Conservation (phyloP, 2,797 vertebrate species). For the Anisognathus igniventris region DNA sequence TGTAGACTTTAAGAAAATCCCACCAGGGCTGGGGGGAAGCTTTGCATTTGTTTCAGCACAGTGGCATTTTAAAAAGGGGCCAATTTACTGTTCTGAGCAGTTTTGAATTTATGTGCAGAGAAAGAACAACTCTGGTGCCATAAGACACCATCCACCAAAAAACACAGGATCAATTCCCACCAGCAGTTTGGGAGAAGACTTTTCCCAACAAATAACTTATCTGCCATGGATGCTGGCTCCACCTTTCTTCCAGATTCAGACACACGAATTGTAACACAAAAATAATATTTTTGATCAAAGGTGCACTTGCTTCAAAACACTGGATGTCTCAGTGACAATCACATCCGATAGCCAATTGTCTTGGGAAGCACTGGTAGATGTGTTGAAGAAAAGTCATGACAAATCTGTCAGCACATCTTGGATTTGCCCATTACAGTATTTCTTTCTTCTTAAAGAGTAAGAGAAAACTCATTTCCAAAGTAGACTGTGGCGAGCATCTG, state of each 20-base stretch:
- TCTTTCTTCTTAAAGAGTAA: not conserved
- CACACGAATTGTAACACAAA: not conserved
- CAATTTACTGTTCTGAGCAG: not conserved
- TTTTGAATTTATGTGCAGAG: not conserved
- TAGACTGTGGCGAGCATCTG: not conserved
- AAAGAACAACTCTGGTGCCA: not conserved
- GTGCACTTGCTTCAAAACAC: not conserved
- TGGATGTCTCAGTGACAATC: not conserved
- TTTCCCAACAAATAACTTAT: not conserved
- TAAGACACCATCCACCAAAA: not conserved
- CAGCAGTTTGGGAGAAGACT: not conserved
- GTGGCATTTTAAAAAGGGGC: not conserved
- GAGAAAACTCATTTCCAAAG: not conserved
- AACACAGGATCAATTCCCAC: not conserved
- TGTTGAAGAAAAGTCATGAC: not conserved
- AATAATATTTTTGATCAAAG: not conserved
- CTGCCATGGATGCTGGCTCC: not conserved
- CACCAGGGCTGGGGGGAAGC: not conserved
- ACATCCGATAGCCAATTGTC: not conserved
- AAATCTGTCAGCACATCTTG: not conserved
- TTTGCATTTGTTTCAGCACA: not conserved
- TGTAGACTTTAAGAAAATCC: not conserved
- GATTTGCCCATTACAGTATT: not conserved
- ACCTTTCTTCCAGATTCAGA: not conserved
- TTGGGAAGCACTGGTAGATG: not conserved